These are phyloP conservation scores for fruit fly (Drosophila melanogaster) DNA, from an alignment of 1,140 invertebrate species.

Conservation along the genomic window DNA sequence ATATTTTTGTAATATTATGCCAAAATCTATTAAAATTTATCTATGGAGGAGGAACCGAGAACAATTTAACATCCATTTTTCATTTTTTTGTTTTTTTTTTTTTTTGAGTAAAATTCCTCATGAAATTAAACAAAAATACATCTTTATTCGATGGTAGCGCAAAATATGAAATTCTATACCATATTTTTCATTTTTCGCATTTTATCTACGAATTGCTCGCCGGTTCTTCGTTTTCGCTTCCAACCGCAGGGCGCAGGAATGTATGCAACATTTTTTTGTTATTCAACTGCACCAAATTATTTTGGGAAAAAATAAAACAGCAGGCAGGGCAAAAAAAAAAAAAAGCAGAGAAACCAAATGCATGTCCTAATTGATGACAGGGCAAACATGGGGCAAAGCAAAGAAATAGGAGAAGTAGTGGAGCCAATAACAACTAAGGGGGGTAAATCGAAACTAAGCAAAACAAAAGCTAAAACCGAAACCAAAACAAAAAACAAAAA, in stretches of 20 bases:
- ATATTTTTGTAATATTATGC: slow-evolving; percentile 44
- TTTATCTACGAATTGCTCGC: background rate
- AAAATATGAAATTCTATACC: background rate
- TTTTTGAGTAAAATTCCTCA: no score
- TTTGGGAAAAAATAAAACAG: background rate
- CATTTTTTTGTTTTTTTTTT: no score
- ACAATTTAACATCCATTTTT: no score
- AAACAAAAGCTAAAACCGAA: slow-evolving; percentile 41
- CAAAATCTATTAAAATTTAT: background rate
- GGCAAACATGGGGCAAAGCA: slow-evolving; percentile 30
- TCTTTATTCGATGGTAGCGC: background rate
- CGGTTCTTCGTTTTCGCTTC: background rate
- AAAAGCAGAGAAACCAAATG: slow-evolving; percentile 39
- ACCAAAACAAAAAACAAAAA: slow-evolving; percentile 16
- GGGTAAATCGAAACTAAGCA: slow-evolving; percentile 41
- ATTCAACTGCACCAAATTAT: slow-evolving; percentile 37
- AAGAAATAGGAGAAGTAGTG: background rate
- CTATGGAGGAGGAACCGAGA: background rate
- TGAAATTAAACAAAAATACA: background rate
- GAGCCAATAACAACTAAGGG: slow-evolving; percentile 19
- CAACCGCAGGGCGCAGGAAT: slow-evolving; percentile 15
- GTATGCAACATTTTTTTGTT: slow-evolving; percentile 29
- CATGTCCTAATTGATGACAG: slow-evolving; percentile 52
- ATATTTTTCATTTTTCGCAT: background rate
- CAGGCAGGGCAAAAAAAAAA: slow-evolving; percentile 13